Evolutionary conservation across 2,797 vertebrate species (phyloP).

Genomic region (Cyprinella venusta): DNA sequence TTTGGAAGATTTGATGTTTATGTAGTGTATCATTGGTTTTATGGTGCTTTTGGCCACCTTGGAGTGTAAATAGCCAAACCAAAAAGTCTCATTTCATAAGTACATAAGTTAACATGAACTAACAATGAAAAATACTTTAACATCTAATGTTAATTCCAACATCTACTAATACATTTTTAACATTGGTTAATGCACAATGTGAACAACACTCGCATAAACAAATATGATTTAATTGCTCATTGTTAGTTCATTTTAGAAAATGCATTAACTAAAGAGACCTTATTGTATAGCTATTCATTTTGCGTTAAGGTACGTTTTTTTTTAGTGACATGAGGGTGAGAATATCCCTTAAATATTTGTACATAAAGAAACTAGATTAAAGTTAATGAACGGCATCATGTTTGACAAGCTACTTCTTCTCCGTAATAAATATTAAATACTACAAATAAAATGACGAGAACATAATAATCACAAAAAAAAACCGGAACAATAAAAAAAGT

Average conservation of each 20-base stretch:
- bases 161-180: background rate
- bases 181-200: background rate
- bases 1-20: background rate
- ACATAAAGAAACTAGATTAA: background rate
- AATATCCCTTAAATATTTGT: background rate
- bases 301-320: background rate
- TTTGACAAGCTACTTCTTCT: background rate
- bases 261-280: background rate
- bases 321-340: background rate
- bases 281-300: background rate
- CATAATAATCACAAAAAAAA: conserved; percentile 64
- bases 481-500: conserved; percentile 53
- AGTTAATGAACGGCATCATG: background rate
- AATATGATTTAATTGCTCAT: background rate
- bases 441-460: conserved; percentile 62
- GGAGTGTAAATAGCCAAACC: background rate
- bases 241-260: background rate
- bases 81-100: background rate
- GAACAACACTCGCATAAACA: background rate
- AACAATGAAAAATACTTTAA: background rate
- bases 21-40: background rate
- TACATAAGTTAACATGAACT: background rate
- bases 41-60: background rate
- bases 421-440: conserved; percentile 79
- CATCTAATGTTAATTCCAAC: background rate